A percentile compares a stretch with the other conserved stretches of the same genome.
Conservation (phyloP, 2,113 vertebrate genomes). For the Nothobranchius furzeri region DNA sequence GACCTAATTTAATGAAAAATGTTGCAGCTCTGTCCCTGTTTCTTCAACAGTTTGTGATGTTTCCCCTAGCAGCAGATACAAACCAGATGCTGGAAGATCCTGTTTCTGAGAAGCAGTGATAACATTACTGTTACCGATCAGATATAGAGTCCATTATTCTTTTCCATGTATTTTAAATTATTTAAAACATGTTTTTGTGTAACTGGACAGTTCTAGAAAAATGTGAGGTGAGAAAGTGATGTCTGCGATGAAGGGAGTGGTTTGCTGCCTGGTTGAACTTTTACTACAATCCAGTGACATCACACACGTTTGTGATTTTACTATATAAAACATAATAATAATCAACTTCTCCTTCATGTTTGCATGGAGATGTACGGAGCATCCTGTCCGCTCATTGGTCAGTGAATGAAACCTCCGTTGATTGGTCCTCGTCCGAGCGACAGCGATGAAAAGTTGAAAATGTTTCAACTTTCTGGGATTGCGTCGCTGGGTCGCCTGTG, state of each 20-base stretch:
- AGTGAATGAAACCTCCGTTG: no score
- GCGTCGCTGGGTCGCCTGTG: no score
- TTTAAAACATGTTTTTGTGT: neutral
- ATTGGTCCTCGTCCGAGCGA: no score
- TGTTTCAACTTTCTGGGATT: no score
- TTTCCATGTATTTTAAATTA: neutral
- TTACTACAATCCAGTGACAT: neutral
- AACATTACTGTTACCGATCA: slow-evolving; percentile 29
- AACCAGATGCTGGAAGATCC: slow-evolving; percentile 56
- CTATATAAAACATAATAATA: no score
- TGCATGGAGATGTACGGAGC: no score
- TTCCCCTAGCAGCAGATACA: slow-evolving; percentile 58
- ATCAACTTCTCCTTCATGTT: no score
- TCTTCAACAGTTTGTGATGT: slow-evolving; percentile 42
- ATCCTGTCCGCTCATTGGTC: no score
- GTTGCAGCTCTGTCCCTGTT: slow-evolving; percentile 37
- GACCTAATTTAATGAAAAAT: slow-evolving; percentile 38
- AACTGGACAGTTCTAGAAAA: neutral
- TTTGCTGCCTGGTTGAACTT: neutral
- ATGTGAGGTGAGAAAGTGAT: neutral
- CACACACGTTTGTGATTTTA: no score
- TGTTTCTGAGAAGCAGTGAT: slow-evolving; percentile 40
- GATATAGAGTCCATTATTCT: slow-evolving; percentile 5
- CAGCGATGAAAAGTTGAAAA: no score
- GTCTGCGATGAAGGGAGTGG: neutral